phyloP scores from a whole-genome alignment of 2,888 invertebrate species.

The Plagodis pulveraria region DNA sequence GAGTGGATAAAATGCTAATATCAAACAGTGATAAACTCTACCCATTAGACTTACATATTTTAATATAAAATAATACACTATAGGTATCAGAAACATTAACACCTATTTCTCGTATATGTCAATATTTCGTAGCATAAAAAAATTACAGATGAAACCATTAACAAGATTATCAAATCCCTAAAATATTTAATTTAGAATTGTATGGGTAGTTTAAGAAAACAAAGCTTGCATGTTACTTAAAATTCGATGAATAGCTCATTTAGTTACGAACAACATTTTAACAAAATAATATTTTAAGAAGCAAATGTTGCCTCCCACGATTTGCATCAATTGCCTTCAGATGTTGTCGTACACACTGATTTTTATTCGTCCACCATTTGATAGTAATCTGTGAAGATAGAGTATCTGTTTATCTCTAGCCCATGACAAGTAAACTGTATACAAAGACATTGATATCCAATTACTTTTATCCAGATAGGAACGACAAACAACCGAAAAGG shows the following conservation, averaged over 20 bases:
- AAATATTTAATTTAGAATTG: slow-evolving; percentile 50
- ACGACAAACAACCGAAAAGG: not conserved
- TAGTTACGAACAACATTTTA: slow-evolving; percentile 64
- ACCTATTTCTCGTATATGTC: slow-evolving; percentile 35
- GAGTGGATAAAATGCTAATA: slow-evolving; percentile 47
- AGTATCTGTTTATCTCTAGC: slow-evolving; percentile 18
- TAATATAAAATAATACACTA: slow-evolving; percentile 25
- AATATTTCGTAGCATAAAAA: slow-evolving; percentile 25
- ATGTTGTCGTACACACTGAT: slow-evolving; percentile 41
- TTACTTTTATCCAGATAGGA: not conserved
- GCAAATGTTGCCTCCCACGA: slow-evolving; percentile 58
- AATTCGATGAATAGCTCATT: slow-evolving; percentile 69
- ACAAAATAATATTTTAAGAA: slow-evolving; percentile 59
- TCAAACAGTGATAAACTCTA: slow-evolving; percentile 48
- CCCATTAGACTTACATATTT: slow-evolving; percentile 46
- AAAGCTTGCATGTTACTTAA: slow-evolving; percentile 69
- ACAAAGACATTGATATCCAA: slow-evolving; percentile 8
- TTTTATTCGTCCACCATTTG: slow-evolving; percentile 47
- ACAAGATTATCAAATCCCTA: slow-evolving; percentile 44
- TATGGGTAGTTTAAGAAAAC: slow-evolving; percentile 56
- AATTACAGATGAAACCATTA: slow-evolving; percentile 46
- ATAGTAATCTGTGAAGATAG: slow-evolving; percentile 35
- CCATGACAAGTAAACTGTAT: not conserved
- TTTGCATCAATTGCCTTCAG: slow-evolving; percentile 49
- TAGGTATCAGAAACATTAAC: too few species aligned